Conservation (phyloP, 2,113 vertebrate species). For the Microcebus ravelobensis region DNA sequence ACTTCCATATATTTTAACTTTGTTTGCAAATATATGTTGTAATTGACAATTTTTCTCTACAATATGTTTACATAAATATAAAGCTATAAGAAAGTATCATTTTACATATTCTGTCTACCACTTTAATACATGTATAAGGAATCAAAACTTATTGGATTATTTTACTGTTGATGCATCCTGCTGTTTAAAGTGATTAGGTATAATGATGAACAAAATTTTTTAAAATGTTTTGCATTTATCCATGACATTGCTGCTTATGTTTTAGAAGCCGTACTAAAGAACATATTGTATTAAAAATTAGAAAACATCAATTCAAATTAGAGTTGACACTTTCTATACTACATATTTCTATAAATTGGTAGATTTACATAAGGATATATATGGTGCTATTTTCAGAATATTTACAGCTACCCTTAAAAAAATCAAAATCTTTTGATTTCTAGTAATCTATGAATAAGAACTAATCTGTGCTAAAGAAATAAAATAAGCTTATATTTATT, state of each 20-base stretch:
- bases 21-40: neutral
- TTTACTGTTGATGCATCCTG: neutral
- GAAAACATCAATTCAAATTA: neutral
- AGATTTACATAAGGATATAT: slow-evolving; percentile 29
- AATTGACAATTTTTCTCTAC: neutral
- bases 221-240: neutral
- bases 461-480: neutral
- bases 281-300: neutral
- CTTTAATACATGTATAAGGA: neutral
- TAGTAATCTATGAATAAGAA: slow-evolving; percentile 44
- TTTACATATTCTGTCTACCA: neutral
- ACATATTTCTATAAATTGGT: neutral
- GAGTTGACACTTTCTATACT: neutral
- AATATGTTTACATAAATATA: neutral
- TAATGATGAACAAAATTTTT: fast-evolving
- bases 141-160: neutral
- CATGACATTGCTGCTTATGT: neutral
- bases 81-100: neutral
- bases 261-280: neutral
- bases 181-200: neutral
- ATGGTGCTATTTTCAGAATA: slow-evolving; percentile 50
- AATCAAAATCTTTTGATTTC: neutral
- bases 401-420: slow-evolving; percentile 31
- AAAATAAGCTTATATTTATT: slow-evolving; percentile 62
- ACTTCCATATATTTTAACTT: neutral